These are phyloP conservation scores for Anthophora plumipes DNA, from an alignment of 2,888 invertebrate species.

Conservation along the genomic window DNA sequence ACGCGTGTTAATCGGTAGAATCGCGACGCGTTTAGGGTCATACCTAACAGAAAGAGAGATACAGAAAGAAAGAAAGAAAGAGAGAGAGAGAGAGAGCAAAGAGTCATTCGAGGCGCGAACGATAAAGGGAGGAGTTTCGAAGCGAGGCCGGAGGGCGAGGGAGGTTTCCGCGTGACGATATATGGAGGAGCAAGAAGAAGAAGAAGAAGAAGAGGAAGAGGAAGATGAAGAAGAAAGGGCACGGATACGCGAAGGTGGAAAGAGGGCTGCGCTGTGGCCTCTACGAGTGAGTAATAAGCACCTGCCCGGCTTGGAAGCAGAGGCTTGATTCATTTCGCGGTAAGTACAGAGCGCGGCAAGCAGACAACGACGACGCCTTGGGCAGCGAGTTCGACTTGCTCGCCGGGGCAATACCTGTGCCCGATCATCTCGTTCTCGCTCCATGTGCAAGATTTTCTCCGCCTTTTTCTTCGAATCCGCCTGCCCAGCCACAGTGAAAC, in stretches of 20 bases:
- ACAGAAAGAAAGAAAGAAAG: conserved; percentile 62
- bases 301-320: conserved; percentile 83
- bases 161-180: conserved; percentile 78
- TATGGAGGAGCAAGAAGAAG: conserved; percentile 64
- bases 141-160: conserved; percentile 79
- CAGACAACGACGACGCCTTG: conserved; percentile 76
- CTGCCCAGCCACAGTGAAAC: not conserved
- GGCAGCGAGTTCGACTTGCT: conserved; percentile 71
- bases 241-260: conserved; percentile 41
- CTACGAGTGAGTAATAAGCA: conserved; percentile 83
- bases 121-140: conserved; percentile 76
- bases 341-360: conserved; percentile 83
- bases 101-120: conserved; percentile 59
- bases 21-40: conserved; percentile 52
- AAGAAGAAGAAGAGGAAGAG: conserved; percentile 16
- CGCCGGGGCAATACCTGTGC: conserved; percentile 41
- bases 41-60: no score
- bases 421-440: conserved; percentile 33
- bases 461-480: conserved; percentile 38
- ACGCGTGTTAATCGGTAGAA: conserved; percentile 63
- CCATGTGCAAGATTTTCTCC: conserved; percentile 29
- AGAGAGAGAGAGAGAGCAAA: conserved; percentile 20
- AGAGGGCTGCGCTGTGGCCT: conserved; percentile 47
- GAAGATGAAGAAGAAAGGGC: conserved; percentile 1
- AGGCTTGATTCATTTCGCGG: conserved; percentile 84